Evolutionary conservation across 2,888 invertebrate species (phyloP).

Genomic region (Hypsopygia costalis): DNA sequence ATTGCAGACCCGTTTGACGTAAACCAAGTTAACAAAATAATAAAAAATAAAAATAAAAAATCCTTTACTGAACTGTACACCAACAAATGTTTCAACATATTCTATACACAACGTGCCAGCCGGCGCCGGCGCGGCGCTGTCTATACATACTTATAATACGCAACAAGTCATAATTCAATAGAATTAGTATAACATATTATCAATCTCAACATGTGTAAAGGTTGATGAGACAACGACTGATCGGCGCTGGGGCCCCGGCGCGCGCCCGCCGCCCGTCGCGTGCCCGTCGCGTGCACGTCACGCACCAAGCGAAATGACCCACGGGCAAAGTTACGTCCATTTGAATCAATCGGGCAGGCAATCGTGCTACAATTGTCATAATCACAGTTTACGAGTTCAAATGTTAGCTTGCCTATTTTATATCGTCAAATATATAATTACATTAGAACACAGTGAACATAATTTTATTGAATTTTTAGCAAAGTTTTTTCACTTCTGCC

Average conservation of each 20-base stretch:
- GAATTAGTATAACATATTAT: slow-evolving; percentile 77
- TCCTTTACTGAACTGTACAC: slow-evolving; percentile 60
- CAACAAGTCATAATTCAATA: slow-evolving; percentile 79
- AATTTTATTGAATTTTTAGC: too few relatives aligned
- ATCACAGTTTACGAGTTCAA: too few relatives aligned
- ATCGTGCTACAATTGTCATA: too few relatives aligned
- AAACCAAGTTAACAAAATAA: slow-evolving; percentile 74
- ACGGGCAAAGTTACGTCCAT: too few relatives aligned
- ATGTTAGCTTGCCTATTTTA: too few relatives aligned
- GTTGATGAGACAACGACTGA: slow-evolving; percentile 67
- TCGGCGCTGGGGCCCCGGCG: slow-evolving; percentile 33
- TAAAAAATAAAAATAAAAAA: slow-evolving; percentile 66
- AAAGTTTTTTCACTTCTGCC: too few relatives aligned
- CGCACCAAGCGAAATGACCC: too few relatives aligned
- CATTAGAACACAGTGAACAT: too few relatives aligned
- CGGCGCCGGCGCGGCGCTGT: slow-evolving; percentile 33
- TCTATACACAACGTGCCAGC: slow-evolving; percentile 30
- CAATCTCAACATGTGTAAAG: slow-evolving; percentile 80
- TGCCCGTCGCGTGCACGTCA: too few relatives aligned
- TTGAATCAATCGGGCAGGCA: too few relatives aligned
- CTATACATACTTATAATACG: slow-evolving; percentile 67
- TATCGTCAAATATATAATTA: too few relatives aligned
- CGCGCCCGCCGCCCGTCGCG: slow-evolving; percentile 10
- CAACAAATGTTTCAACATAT: slow-evolving; percentile 58
- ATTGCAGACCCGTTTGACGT: slow-evolving; percentile 76